Base-by-base conservation (phyloP, 2,113 vertebrate species). In the Spheniscus mendiculus region DNA sequence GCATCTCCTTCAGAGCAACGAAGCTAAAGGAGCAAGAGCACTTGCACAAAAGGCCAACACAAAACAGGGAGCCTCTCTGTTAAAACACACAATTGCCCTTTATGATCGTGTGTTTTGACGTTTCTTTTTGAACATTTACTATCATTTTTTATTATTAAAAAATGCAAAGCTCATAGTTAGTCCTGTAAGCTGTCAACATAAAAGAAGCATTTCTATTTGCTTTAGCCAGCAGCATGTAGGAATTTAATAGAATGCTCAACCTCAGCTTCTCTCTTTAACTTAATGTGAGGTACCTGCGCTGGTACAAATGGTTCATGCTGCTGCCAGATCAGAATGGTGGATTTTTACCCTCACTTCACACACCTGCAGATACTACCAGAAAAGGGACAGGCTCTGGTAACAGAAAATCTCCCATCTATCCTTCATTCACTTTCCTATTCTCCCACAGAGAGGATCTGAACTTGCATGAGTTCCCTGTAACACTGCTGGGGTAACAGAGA, bases 61-160 rank as follows among this genome's bases (percentile, higher is more conserved):
- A 9, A 74, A 86, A 80, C 93, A 96, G 94, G 74, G 52, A 27
- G 84, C 8, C 55, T 47, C 81, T 92, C 80, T 94, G 77, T 91
- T 80, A 16, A 70, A 89, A 45, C 78, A 74, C 58, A 95, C 94
- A 96, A 84, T 85, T 86, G 72, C 65, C 72, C 84, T 96, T 93
- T 95, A 86, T 95, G 69, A 65, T 61, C 13, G 36, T 8, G 32
- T 42, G 87, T 76, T 94, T 82, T 45, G 79, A 93, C 12, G 0
- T 58, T 53, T 84, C 63, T 90, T 90, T 93, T 76, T 77, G 93
- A 95, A 95, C 85, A 34, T 47, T 76, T 88, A 55, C 1, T 3
- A 40, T 56, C 5, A 11, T 10, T 74, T 89, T 66, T 70, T 92
- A 12, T 93, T 66, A 90, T 77, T 95, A 82, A 93, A 77, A 97